A percentile compares a stretch with the other conserved stretches of the same genome.
Evolutionary conservation across 2,113 vertebrate species (phyloP).

Genomic region (Semnornis frantzii): DNA sequence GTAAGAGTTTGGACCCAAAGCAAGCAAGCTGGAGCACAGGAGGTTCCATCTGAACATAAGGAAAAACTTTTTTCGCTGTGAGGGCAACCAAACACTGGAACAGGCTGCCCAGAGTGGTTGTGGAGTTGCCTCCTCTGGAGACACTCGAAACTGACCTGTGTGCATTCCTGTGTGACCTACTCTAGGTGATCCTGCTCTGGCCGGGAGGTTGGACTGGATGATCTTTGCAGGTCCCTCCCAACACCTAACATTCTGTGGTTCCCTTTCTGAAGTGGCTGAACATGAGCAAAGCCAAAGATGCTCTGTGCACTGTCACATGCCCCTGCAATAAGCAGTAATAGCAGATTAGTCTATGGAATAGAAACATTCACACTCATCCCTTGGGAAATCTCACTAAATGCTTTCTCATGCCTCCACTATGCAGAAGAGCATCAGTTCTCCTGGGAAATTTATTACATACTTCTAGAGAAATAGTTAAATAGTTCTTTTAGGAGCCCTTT

Average conservation of each 20-base stretch:
- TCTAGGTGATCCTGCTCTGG: too few relatives aligned
- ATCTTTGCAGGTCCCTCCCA: too few relatives aligned
- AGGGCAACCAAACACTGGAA: too few relatives aligned
- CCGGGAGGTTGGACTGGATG: too few relatives aligned
- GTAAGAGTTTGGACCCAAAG: not conserved
- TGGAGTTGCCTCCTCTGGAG: too few relatives aligned
- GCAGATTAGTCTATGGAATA: slow-evolving; percentile 1
- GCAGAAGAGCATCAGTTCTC: not conserved
- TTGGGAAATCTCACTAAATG: slow-evolving; percentile 60
- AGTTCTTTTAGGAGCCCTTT: slow-evolving; percentile 47
- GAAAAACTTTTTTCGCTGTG: too few relatives aligned
- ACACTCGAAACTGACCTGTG: too few relatives aligned
- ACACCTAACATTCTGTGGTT: too few relatives aligned
- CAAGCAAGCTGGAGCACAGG: not conserved
- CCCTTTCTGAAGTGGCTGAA: not conserved
- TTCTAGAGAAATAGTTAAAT: slow-evolving; percentile 52
- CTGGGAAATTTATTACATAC: not conserved
- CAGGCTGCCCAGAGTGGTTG: too few relatives aligned
- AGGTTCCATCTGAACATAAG: too few relatives aligned
- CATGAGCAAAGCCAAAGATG: not conserved
- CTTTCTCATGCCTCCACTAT: slow-evolving; percentile 42
- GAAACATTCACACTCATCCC: slow-evolving; percentile 4
- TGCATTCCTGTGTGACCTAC: too few relatives aligned
- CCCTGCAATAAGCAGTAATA: not conserved
- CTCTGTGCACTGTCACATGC: not conserved